Evolutionary conservation across 1,140 invertebrate species (phyloP), one percentile per base, ranked within the genome.

Genomic region (Bombus confusus): DNA sequence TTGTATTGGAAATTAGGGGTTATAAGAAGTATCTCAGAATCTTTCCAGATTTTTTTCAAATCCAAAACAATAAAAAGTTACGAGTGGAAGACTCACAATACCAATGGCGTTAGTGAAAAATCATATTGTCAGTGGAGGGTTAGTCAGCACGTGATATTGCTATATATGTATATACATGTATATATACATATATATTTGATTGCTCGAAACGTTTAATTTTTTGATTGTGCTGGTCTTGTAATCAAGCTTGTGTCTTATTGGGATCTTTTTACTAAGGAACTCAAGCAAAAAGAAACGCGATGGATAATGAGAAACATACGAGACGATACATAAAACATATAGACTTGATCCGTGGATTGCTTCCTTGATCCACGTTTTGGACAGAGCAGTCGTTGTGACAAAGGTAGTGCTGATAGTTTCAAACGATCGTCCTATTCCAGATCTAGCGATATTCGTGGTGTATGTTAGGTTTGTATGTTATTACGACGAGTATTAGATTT

Each of bases 141-240:
- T 47, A 18, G 47, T 52, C 47, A 6, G 18, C 5, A 18, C 47
- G 5, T 52, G 47, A 52, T 52, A 52, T 52, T 52, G 18, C 47
- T 52, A 66, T 66, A 72, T 8, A 18, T 5, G 9, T n/a, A 41
- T 18, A 41, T n/a, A 28, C 13, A 18, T 72, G 13, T 41, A 41
- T 72, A n/a, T 28, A 39, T 9, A 72, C 8, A 39, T 12, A 37
- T 39, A 39, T 69, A 66, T 37, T 37, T 92, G 90, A 91, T 91
- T 93, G 90, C 93, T 88, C 25, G 52, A 90, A 87, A 92, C 77
- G 78, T 85, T 87, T 90, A 90, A 94, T 76, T 39, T 62, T 57
- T 91, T 93, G 90, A 92, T 78, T 93, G 90, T 91, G 83, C 74
- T 76, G 8, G 34, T 57, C 90, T 89, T 87, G 85, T 76, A 91